phyloP scores from a whole-genome alignment of 2,797 vertebrate genomes.

The Denticeps clupeoides region DNA sequence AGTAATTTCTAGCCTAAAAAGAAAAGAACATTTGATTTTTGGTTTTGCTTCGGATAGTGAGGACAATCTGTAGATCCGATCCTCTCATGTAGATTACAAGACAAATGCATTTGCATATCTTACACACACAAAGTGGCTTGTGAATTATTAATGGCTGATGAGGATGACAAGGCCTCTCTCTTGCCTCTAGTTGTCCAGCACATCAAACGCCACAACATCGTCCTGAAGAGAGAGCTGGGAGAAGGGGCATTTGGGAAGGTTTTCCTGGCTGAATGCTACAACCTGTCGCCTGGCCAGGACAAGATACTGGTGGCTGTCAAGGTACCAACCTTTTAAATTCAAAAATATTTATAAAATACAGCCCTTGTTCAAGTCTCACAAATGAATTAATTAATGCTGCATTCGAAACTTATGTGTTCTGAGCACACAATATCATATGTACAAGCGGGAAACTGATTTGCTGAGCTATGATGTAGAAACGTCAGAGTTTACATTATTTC shows the following conservation, averaged over 20 bases:
- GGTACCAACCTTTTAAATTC: slow-evolving; percentile 49
- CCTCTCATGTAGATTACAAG: too few relatives aligned
- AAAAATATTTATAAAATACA: background rate
- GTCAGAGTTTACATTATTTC: too few relatives aligned
- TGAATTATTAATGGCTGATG: slow-evolving; percentile 1
- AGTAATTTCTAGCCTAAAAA: too few relatives aligned
- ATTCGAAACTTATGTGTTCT: too few relatives aligned
- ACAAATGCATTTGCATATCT: too few relatives aligned
- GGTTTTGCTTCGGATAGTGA: too few relatives aligned
- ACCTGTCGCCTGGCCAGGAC: slow-evolving; percentile 84
- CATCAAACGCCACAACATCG: slow-evolving; percentile 96
- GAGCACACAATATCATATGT: too few relatives aligned
- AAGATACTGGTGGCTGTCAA: slow-evolving; percentile 97
- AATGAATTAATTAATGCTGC: too few relatives aligned
- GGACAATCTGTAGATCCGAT: too few relatives aligned
- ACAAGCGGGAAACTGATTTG: too few relatives aligned
- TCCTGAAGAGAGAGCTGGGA: slow-evolving; percentile 91
- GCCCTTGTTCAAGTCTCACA: background rate
- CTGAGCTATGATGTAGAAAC: too few relatives aligned
- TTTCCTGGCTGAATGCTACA: slow-evolving; percentile 95
- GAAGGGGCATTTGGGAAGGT: slow-evolving; percentile 98
- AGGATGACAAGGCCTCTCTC: background rate
- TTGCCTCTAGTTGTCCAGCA: slow-evolving; percentile 83
- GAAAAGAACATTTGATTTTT: too few relatives aligned
- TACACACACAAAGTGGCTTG: background rate